Evolutionary conservation across 2,888 invertebrate species (phyloP).

Genomic region (Sinopyrophorus schimmeli): DNA sequence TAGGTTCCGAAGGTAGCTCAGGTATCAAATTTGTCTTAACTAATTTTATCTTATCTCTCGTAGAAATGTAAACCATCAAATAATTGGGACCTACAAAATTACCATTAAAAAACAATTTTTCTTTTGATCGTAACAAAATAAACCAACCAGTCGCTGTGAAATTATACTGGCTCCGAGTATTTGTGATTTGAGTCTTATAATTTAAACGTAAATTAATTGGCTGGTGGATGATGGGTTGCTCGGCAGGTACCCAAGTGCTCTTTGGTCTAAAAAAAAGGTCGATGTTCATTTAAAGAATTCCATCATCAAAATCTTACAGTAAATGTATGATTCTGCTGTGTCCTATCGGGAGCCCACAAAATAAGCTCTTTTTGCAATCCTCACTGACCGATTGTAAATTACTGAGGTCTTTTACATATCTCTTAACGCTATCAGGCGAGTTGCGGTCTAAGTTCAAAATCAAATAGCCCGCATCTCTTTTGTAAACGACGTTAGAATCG

Average conservation of each 20-base stretch:
- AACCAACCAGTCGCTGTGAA: constrained; percentile 57
- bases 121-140: too few species aligned
- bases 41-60: constrained; percentile 58
- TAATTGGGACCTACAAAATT: constrained; percentile 63
- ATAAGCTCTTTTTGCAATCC: constrained; percentile 45
- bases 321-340: constrained; percentile 43
- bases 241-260: constrained; percentile 50
- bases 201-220: constrained; percentile 39
- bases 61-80: constrained; percentile 64
- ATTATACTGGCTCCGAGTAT: constrained; percentile 53
- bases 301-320: constrained; percentile 44
- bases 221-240: constrained; percentile 44
- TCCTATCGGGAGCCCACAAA: constrained; percentile 48
- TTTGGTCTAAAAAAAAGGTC: constrained; percentile 43
- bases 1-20: constrained; percentile 29
- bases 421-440: constrained; percentile 44
- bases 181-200: constrained; percentile 46
- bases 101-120: neutral
- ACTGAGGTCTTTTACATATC: constrained; percentile 42
- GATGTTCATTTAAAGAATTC: too few species aligned
- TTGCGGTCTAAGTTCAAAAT: constrained; percentile 50
- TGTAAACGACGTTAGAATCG: constrained; percentile 40
- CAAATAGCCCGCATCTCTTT: constrained; percentile 49
- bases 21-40: constrained; percentile 60
- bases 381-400: constrained; percentile 38